phyloP scores from a whole-genome alignment of 2,113 vertebrate genomes.

The Pangasianodon hypophthalmus region DNA sequence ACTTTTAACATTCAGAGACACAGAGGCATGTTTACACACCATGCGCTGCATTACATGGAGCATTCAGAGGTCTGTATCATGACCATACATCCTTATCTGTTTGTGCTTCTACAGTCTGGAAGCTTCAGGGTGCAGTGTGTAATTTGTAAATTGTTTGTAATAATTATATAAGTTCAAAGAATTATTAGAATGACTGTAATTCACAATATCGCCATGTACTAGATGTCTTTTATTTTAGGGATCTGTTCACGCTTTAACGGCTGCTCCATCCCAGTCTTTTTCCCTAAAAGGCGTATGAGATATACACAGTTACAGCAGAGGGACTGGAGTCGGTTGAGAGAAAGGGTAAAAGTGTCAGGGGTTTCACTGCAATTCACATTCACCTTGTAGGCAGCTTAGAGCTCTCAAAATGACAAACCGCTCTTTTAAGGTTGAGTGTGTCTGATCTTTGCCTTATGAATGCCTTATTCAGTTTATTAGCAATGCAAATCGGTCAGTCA shows the following conservation, averaged over 20 bases:
- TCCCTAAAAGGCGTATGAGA: background rate
- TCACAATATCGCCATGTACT: too few species aligned
- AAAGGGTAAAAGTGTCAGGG: background rate
- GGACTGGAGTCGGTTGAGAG: background rate
- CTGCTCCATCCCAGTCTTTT: background rate
- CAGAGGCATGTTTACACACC: background rate
- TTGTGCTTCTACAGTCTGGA: background rate
- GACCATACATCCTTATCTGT: background rate
- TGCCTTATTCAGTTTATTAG: background rate
- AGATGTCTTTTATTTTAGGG: background rate
- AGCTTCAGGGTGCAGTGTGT: too few species aligned
- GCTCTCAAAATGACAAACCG: background rate
- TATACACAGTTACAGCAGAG: background rate
- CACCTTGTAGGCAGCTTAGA: background rate
- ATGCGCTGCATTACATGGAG: background rate
- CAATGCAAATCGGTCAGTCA: background rate
- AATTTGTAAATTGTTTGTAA: background rate
- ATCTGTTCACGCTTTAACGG: background rate
- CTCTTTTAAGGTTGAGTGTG: background rate
- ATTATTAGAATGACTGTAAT: background rate
- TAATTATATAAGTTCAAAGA: background rate
- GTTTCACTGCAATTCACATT: background rate
- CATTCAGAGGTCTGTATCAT: background rate
- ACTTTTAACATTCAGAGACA: background rate
- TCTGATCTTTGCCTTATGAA: background rate